phyloP scores from a whole-genome alignment of 1,140 invertebrate genomes.

The Drosophila hydei region DNA sequence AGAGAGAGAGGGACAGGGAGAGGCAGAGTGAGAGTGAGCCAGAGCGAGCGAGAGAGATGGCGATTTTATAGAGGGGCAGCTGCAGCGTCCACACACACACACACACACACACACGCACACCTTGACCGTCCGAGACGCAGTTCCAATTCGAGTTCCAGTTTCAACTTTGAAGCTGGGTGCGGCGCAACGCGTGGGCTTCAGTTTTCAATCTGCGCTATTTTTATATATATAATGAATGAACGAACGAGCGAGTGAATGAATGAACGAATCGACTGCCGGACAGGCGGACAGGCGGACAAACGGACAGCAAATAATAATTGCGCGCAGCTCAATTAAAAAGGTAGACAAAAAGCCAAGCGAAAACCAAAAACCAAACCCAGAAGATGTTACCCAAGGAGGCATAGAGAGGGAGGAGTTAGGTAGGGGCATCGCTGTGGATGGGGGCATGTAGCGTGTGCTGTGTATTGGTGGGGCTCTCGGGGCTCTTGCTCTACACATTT shows the following conservation, averaged over 20 bases:
- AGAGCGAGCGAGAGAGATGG: not conserved
- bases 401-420: not conserved
- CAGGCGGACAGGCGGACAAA: not conserved
- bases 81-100: not conserved
- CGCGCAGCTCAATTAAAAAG: conserved; percentile 79
- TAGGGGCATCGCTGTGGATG: no score
- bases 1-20: not conserved
- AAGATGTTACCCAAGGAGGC: not conserved
- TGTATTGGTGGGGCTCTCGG: not conserved
- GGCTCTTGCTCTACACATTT: conserved; percentile 32
- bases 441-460: not conserved
- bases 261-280: not conserved
- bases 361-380: conserved; percentile 24
- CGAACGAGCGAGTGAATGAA: conserved; percentile 49
- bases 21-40: not conserved
- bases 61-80: not conserved
- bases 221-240: conserved; percentile 63
- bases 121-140: conserved; percentile 9
- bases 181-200: conserved; percentile 59
- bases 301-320: conserved; percentile 70
- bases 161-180: conserved; percentile 38
- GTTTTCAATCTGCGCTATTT: conserved; percentile 77
- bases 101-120: not conserved
- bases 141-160: conserved; percentile 10
- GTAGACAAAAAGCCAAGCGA: conserved; percentile 16